These are phyloP conservation scores for Poeciliopsis occidentalis DNA, from an alignment of 2,113 vertebrate genomes.

Conservation along the genomic window DNA sequence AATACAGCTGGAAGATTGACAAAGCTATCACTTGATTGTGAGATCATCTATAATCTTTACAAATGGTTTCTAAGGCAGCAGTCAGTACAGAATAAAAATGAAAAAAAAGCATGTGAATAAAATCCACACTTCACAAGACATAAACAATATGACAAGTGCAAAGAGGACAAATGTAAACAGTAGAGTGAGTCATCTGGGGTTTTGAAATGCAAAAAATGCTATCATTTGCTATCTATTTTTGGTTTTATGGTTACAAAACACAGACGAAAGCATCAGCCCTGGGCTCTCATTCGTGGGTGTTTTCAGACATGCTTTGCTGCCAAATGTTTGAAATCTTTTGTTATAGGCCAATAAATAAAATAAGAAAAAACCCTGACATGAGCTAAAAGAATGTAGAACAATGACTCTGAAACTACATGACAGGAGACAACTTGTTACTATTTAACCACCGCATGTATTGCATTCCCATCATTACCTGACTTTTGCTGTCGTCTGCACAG, in stretches of 20 bases:
- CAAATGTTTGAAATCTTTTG: conserved; percentile 44
- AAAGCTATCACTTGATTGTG: not conserved
- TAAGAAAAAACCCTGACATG: no score
- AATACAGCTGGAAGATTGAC: not conserved
- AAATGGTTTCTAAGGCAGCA: not conserved
- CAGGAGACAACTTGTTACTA: not conserved
- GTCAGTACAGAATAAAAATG: not conserved
- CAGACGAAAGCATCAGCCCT: conserved; percentile 41
- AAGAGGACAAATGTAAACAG: conserved; percentile 1
- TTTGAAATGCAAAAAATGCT: conserved; percentile 10
- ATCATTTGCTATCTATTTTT: conserved; percentile 29
- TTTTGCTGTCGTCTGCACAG: conserved; percentile 88
- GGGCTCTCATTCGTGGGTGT: conserved; percentile 39
- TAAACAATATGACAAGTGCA: not conserved
- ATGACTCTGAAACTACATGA: not conserved
- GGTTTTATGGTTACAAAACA: conserved; percentile 37
- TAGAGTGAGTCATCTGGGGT: conserved; percentile 17
- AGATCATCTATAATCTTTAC: not conserved
- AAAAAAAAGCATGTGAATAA: not conserved
- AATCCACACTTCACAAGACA: not conserved
- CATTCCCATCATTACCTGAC: conserved; percentile 85
- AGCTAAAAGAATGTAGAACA: no score
- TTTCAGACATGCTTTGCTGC: conserved; percentile 35
- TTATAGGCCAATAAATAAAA: conserved; percentile 14
- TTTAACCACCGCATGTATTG: not conserved